A percentile compares a stretch with the other conserved stretches of the same genome.
phyloP scores from a whole-genome alignment of 1,140 invertebrate species.

The Mycetomoellerius zeteki region DNA sequence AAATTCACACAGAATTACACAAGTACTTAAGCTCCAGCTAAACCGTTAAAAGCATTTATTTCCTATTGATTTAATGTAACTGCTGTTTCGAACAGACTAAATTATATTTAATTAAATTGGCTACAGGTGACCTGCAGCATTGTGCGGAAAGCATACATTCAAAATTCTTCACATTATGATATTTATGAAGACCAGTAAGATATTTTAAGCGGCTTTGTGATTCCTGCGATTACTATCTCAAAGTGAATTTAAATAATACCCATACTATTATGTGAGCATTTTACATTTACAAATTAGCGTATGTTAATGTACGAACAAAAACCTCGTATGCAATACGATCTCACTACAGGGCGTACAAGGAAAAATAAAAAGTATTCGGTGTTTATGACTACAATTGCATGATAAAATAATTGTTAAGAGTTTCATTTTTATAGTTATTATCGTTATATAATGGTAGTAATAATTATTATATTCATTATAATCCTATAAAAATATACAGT shows the following conservation, averaged over 20 bases:
- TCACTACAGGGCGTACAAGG: background rate
- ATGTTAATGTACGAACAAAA: background rate
- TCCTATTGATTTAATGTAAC: background rate
- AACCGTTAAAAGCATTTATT: too few relatives aligned
- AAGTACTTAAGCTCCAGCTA: too few relatives aligned
- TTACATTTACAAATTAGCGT: background rate
- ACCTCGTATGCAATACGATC: background rate
- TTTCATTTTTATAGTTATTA: too few relatives aligned
- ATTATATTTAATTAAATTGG: conserved; percentile 9
- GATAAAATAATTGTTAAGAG: too few relatives aligned
- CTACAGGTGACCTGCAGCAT: background rate
- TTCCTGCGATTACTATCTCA: background rate
- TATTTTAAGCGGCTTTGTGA: conserved; percentile 3
- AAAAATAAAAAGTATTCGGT: too few relatives aligned
- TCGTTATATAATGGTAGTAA: too few relatives aligned
- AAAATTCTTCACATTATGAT: background rate
- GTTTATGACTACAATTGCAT: too few relatives aligned
- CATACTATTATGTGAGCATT: background rate
- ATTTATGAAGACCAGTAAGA: background rate
- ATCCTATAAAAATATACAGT: too few relatives aligned
- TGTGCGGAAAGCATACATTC: background rate
- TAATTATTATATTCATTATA: too few relatives aligned
- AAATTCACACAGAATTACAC: too few relatives aligned
- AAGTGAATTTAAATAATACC: background rate
- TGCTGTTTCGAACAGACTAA: background rate